Base-by-base conservation (phyloP, 23 tunicate genomes). In the Aplidium turbinatum region DNA sequence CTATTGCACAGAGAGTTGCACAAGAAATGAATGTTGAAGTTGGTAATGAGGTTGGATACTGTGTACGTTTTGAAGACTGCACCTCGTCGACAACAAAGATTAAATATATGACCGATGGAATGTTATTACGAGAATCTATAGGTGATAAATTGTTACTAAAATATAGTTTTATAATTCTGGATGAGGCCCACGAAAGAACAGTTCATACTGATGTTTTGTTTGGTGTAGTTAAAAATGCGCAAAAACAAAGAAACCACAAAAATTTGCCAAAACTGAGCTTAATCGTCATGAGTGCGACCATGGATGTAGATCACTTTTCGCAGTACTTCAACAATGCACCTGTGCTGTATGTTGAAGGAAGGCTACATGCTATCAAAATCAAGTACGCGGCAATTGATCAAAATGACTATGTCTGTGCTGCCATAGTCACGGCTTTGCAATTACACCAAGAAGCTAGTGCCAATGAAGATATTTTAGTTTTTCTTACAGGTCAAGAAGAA, bases 31-130 rank as follows among this genome's bases (percentile, higher is more conserved):
- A 57, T 36, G 50, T 46, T 33, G 79, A 73, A 2, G 53, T 91
- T 13, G 97, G 97, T 11, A 47, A 79, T 16, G 36, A 73, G 31
- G 91, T 91, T 38, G 97, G 97, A 1, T 91, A 83, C 50, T 91
- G 86, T 57, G 91, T 91, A 3, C 61, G 97, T 19, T 91, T 84
- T 84, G 97, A 91, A 54, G 97, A 91, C 51, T 75, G 73, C 32
- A 84, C 97, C 46, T 77, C 72, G 7, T 18, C 79, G 3, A 42
- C 54, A 29, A 91, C 97, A 21, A 84, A 73, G 63, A 91, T 91
- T 1, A 91, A 91, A 35, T 91, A 80, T 74, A 91, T 91, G 97
- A 91, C 97, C 3, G 97, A 91, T 74, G 97, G 97, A 2, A 91
- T 91, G 97, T 73, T 91, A 22, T 60, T 91, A 25, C 54, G 97